Base-by-base conservation (phyloP, 2,797 vertebrate genomes). In the Lycodopsis pacificus region DNA sequence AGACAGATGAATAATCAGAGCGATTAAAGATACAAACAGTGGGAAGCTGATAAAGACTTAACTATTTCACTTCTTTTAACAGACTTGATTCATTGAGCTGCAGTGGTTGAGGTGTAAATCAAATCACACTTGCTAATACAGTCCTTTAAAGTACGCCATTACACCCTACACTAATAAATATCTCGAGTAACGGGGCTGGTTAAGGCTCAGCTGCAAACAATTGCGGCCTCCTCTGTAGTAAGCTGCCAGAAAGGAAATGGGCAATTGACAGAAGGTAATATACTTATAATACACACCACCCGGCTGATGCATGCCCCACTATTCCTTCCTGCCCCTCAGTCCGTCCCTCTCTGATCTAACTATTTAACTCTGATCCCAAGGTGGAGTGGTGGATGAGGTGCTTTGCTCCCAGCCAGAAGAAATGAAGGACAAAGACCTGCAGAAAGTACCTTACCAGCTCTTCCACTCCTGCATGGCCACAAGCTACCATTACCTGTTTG, bases 391-490 rank as follows among this genome's bases (percentile, higher is more conserved):
- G 3, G 98, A 99, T 4, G 94, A 96, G 32, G 88, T 98, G 14
- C 89, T 94, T 69, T 99, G 98, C 69, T 80, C 80, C 0, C 92
- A 97, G 0, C 98, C 98, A 0, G 96, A 97, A 2, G 91, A 95
- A 67, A 96, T 97, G 94, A 96, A 89, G 40, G 95, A 97, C 9
- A 95, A 90, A 80, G 96, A 98, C 62, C 96, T 99, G 27, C 97
- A 97, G 73, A 96, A 92, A 77, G 94, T 99, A 34, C 98, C 98
- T 19, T 97, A 98, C 0, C 97, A 99, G 91, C 93, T 99, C 7
- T 99, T 97, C 80, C 95, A 96, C 27, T 79, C 91, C 36, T 99
- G 98, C 82, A 94, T 97, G 80, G 92, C 95, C 58, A 91, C 89
- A 13, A 94, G 95, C 75, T 95, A 96, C 76, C 95, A 94, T 2